Evolutionary conservation across 1,140 invertebrate species (phyloP), one percentile per base, ranked within the genome.

Genomic region (Rhagoletis pomonella): DNA sequence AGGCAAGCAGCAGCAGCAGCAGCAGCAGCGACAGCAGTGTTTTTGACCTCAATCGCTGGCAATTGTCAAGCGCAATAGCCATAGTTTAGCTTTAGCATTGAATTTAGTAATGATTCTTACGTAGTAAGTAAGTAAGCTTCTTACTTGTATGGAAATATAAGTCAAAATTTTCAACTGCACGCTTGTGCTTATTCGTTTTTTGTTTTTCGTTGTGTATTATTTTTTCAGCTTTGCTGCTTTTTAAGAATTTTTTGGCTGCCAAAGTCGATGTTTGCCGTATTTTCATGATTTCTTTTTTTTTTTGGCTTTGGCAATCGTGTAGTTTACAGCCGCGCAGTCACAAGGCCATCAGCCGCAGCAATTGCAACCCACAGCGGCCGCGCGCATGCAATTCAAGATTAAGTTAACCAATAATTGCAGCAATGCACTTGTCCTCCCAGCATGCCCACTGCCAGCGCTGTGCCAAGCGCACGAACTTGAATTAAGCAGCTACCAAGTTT

Each of bases 361-460:
- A 62, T 17, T 14, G 60, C 60, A 4, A 14, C 60, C n/a, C 60
- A 62, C 60, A 17, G 60, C 60, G n/a, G 4, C 12, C 60, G 60
- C 12, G 88, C 65, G 87, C 67, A 88, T 88, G 84, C 73, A 58
- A 88, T 64, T 89, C 87, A 89, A 89, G 86, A 86, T 88, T 87
- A 87, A 60, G 86, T 64, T 10, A 67, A 86, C 62, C 86, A 77
- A 29, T 55, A 55, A 42, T 85, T 62, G 42, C 29, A 85, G 84
- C 58, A 59, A 62, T 44, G 55, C 55, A 59, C 84, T 60, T 60
- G 59, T 29, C 84, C 14, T n/a, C 84, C 4, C 29, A 29, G 19
- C 81, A 29, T 42, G 29, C 29, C 29, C 29, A 29, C 29, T 29
- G 29, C 14, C 7, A 81, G 81, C 81, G 50, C 12, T 62, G 69